Evolutionary conservation across 2,888 invertebrate species (phyloP).

Genomic region (Lasioglossum morio): DNA sequence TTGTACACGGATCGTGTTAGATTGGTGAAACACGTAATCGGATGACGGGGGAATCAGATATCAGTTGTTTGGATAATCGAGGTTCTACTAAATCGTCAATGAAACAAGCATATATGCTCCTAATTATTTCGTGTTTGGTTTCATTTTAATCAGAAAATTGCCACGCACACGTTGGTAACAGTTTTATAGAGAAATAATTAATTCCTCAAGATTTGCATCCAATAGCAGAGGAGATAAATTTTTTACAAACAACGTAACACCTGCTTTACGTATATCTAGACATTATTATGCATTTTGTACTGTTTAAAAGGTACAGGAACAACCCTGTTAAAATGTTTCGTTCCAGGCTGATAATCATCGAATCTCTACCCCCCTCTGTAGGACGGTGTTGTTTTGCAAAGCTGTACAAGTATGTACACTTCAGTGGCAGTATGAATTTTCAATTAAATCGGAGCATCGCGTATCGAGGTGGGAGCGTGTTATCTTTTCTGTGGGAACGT

Average conservation of each 20-base stretch:
- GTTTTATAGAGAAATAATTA: too few species aligned
- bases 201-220: too few species aligned
- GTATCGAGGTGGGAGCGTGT: slow-evolving; percentile 4
- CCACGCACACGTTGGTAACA: too few species aligned
- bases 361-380: not conserved
- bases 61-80: too few species aligned
- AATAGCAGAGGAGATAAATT: too few species aligned
- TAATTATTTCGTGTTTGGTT: too few species aligned
- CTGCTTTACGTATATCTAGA: not conserved
- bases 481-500: slow-evolving; percentile 17
- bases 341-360: not conserved
- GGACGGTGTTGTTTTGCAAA: not conserved
- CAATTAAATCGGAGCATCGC: slow-evolving; percentile 13
- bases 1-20: too few species aligned
- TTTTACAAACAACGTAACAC: not conserved
- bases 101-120: too few species aligned
- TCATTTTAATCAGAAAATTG: too few species aligned
- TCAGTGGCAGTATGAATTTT: slow-evolving; percentile 32
- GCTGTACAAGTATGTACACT: slow-evolving; percentile 5
- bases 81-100: too few species aligned
- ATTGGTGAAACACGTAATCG: too few species aligned
- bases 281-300: not conserved
- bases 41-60: too few species aligned
- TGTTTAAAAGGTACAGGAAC: not conserved
- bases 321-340: not conserved